Conservation (phyloP, 1,140 invertebrate species). For the Drosophila truncata region DNA sequence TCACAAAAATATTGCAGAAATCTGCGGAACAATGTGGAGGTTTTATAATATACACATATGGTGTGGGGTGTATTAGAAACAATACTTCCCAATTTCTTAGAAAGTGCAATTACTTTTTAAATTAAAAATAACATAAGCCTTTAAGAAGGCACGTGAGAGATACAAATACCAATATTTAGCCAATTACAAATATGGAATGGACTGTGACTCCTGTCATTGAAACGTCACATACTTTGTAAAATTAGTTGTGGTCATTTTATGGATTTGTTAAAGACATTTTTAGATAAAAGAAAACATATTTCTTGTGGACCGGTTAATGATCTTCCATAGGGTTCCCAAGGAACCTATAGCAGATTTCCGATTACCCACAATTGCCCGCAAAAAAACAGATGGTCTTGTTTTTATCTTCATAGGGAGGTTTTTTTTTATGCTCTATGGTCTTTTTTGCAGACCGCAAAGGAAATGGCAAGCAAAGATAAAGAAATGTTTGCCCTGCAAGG, state of each 20-base stretch:
- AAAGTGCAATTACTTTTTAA: neutral
- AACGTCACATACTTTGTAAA: neutral
- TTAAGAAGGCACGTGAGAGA: constrained; percentile 11
- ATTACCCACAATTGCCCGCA: constrained; percentile 43
- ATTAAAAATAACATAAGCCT: neutral
- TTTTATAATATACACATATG: neutral
- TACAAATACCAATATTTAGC: constrained; percentile 5
- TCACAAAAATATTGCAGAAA: constrained; percentile 3
- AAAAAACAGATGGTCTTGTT: constrained; percentile 44
- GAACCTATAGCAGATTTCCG: constrained; percentile 9
- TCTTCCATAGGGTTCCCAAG: constrained; percentile 12
- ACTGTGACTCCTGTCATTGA: neutral
- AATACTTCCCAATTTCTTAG: neutral
- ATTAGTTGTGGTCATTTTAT: neutral
- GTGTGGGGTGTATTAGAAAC: neutral
- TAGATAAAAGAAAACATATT: neutral
- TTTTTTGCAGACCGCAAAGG: constrained; percentile 65
- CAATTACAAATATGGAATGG: neutral
- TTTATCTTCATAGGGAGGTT: constrained; percentile 40
- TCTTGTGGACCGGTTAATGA: neutral
- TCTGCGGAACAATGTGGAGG: neutral
- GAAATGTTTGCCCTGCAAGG: constrained; percentile 51
- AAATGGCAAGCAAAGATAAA: constrained; percentile 66
- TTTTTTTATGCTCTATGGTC: constrained; percentile 12
- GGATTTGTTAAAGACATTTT: neutral